phyloP scores from a whole-genome alignment of 2,797 vertebrate genomes.

The Sebastes minor region DNA sequence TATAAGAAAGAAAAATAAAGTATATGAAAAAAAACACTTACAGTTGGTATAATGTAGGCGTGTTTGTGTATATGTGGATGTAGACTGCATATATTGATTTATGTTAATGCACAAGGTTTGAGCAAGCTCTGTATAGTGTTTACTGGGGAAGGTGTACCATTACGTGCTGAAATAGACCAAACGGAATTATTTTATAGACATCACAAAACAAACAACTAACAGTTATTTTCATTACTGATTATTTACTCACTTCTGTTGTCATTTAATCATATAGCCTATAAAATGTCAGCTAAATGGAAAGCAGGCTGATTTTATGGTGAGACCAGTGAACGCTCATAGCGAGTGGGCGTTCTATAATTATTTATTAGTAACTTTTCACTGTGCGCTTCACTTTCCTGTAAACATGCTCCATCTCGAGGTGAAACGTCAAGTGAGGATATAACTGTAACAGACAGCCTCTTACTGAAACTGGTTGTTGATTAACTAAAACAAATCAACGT shows the following conservation, averaged over 20 bases:
- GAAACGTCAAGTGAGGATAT: background rate
- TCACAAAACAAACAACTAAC: background rate
- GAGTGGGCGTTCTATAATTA: background rate
- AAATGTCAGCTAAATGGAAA: background rate
- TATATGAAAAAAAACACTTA: background rate
- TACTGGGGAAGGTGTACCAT: background rate
- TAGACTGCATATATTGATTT: background rate
- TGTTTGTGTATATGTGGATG: background rate
- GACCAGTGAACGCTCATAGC: background rate
- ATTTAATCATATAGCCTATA: background rate
- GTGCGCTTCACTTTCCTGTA: background rate
- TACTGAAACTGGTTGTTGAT: conserved; percentile 11
- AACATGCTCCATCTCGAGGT: background rate
- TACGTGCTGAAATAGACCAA: background rate
- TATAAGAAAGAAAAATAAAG: background rate
- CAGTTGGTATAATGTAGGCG: too few relatives aligned
- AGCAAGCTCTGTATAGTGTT: background rate
- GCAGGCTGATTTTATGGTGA: background rate
- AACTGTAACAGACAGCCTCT: background rate
- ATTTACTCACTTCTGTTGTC: background rate
- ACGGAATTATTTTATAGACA: background rate
- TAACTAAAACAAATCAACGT: background rate
- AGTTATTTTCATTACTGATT: background rate
- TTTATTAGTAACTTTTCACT: background rate
- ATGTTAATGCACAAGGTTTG: background rate